A percentile compares a stretch with the other conserved stretches of the same genome.
phyloP scores from a whole-genome alignment of 37 sponge, comb jelly and placozoan species.

The Petrosia ficiformis region DNA sequence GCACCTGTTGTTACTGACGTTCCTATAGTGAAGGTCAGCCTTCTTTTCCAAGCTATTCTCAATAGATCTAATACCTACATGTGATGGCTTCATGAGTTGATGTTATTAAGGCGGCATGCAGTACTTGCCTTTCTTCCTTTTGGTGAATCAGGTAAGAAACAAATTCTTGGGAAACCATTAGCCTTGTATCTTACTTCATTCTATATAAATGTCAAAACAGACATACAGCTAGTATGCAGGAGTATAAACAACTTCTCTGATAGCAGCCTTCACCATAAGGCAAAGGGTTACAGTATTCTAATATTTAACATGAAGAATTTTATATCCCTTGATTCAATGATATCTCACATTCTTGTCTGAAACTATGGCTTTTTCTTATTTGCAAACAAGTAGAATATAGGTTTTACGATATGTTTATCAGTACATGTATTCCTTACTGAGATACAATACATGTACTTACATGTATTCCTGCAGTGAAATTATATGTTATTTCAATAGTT shows the following conservation, averaged over 20 bases:
- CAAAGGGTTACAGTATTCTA: too few relatives aligned
- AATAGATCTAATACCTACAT: constrained; percentile 81
- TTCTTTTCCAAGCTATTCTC: constrained; percentile 83
- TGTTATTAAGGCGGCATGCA: background rate
- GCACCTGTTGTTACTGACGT: constrained; percentile 88
- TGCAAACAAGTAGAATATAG: too few relatives aligned
- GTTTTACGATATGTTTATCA: too few relatives aligned
- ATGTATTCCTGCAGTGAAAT: constrained; percentile 67
- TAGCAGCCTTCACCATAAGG: too few relatives aligned
- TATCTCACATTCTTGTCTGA: too few relatives aligned
- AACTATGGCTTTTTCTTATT: too few relatives aligned
- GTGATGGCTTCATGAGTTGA: too few relatives aligned
- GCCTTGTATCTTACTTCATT: constrained; percentile 67
- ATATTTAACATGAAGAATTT: too few relatives aligned
- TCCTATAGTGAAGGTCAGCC: constrained; percentile 96
- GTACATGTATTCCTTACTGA: background rate
- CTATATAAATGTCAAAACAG: too few relatives aligned
- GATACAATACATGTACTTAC: constrained; percentile 14
- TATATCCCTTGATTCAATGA: too few relatives aligned
- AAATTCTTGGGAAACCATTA: constrained; percentile 86
- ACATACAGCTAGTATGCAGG: too few relatives aligned
- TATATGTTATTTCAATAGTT: constrained; percentile 82
- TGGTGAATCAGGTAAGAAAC: constrained; percentile 86
- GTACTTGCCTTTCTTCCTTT: constrained; percentile 76
- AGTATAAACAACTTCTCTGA: too few relatives aligned